Evolutionary conservation across 2,113 vertebrate species (phyloP), one percentile per base, ranked within the genome.

Genomic region (Amphiprion ocellaris): DNA sequence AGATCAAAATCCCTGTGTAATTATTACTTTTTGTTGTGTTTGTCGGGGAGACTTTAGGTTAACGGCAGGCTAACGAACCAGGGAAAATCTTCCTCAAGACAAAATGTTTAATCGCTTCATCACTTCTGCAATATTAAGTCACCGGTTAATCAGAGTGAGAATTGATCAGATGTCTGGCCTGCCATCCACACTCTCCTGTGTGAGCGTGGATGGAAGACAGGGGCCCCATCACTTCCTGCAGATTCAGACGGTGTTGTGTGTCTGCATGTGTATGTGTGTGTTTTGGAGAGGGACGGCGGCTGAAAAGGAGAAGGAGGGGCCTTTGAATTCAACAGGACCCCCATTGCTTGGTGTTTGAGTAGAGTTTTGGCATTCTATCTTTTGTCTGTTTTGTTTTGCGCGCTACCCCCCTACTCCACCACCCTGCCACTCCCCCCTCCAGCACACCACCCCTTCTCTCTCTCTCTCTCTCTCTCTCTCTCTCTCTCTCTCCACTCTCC

Each of bases 301-400:
- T 85, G 63, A 76, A 79, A 82, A 90, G 79, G 59, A 74, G 61
- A 74, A 65, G 74, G 67, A 75, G 83, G 75, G 76, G 74, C 64
- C 74, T 41, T 82, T 90, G 84, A 90, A 91, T 95, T 88, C 83
- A 89, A 84, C 86, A 83, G 84, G 79, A 91, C 90, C 88, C 90
- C 90, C 84, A 86, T 88, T 84, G 92, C 92, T 90, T 69, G 41
- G 82, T 89, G 87, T 92, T 89, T 72, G 85, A 94, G 90, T 71
- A 69, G 90, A 94, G 92, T 95, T 94, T 92, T 91, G 88, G 90
- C 88, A 85, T 93, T 91, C 84, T 92, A 7, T 90, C 92, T 93
- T 93, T 94, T 93, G 92, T 93, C 81, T 91, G 89, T 93, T 92
- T 93, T 94, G 87, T 92, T 92, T 91, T 88, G 86, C 30, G 15